Evolutionary conservation across 1,140 invertebrate genomes (phyloP).

Genomic region (Lethrus apterus): DNA sequence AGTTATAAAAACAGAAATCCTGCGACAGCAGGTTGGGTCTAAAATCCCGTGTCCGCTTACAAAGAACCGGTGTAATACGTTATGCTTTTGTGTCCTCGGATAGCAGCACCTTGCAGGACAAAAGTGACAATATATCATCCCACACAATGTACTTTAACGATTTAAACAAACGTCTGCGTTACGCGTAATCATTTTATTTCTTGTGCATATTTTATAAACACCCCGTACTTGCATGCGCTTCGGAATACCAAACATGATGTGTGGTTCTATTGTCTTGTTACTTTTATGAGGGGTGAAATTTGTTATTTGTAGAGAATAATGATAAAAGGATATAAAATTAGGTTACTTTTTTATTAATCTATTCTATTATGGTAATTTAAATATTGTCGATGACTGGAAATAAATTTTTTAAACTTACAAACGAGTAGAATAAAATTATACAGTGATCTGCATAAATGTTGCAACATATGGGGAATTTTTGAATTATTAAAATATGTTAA

Average conservation of each 20-base stretch:
- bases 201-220: conserved; percentile 21
- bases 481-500: too few relatives aligned
- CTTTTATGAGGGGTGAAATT: conserved; percentile 13
- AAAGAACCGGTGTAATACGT: conserved; percentile 34
- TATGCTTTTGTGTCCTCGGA: conserved; percentile 31
- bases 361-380: too few relatives aligned
- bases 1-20: too few relatives aligned
- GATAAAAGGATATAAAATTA: conserved; percentile 11
- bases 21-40: conserved; percentile 13
- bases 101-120: conserved; percentile 34
- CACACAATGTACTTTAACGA: conserved; percentile 26
- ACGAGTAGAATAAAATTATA: too few relatives aligned
- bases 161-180: conserved; percentile 27
- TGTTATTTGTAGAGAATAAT: conserved; percentile 13
- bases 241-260: conserved; percentile 9
- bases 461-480: too few relatives aligned
- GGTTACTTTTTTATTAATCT: conserved; percentile 8
- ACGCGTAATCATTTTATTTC: conserved; percentile 24
- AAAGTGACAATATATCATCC: conserved; percentile 27
- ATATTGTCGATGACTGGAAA: too few relatives aligned
- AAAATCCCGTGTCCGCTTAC: conserved; percentile 18
- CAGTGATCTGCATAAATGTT: too few relatives aligned
- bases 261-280: conserved; percentile 8
- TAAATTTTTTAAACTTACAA: too few relatives aligned
- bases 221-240: conserved; percentile 2